Percentiles rank a stretch among this genome's conserved stretches.
These are phyloP conservation scores for Forbesichthys agassizii DNA, from an alignment of 2,113 vertebrate genomes.

Conservation along the genomic window DNA sequence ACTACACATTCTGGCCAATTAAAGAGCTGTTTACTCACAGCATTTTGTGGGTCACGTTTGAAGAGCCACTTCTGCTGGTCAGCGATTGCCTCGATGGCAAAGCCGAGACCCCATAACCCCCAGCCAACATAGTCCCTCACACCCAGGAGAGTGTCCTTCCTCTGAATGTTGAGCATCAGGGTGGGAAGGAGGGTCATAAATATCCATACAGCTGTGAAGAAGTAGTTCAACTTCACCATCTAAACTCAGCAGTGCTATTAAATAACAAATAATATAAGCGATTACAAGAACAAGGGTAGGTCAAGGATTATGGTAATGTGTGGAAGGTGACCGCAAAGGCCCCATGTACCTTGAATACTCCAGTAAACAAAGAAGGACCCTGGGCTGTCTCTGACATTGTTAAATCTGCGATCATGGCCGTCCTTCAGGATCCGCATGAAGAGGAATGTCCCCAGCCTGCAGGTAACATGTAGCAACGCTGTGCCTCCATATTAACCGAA, in stretches of 20 bases:
- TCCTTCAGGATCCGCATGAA: constrained; percentile 81
- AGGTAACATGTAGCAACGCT: constrained; percentile 24
- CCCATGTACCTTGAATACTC: constrained; percentile 80
- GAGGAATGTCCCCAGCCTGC: constrained; percentile 79
- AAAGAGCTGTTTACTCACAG: constrained; percentile 60
- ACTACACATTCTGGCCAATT: no score
- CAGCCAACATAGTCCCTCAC: constrained; percentile 78
- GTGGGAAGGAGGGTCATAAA: constrained; percentile 82
- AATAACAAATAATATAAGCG: background rate
- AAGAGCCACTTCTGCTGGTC: constrained; percentile 84
- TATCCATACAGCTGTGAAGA: constrained; percentile 76
- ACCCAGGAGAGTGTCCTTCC: constrained; percentile 68
- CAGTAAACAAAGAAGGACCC: constrained; percentile 80
- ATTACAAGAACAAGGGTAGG: background rate
- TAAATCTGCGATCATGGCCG: constrained; percentile 78
- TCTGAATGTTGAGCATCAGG: constrained; percentile 78
- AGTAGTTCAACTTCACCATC: background rate
- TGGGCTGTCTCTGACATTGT: constrained; percentile 76
- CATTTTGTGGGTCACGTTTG: constrained; percentile 75
- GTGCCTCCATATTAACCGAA: constrained; percentile 60
- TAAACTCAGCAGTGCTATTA: background rate
- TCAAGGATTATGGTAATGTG: constrained; percentile 31
- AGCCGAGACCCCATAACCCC: constrained; percentile 77
- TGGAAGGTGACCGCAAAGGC: constrained; percentile 3
- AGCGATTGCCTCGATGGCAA: constrained; percentile 73